A percentile compares a stretch with the other conserved stretches of the same genome.
These are phyloP conservation scores for Caenorhabditis parvicauda DNA, from an alignment of 2,888 invertebrate species.

Conservation along the genomic window DNA sequence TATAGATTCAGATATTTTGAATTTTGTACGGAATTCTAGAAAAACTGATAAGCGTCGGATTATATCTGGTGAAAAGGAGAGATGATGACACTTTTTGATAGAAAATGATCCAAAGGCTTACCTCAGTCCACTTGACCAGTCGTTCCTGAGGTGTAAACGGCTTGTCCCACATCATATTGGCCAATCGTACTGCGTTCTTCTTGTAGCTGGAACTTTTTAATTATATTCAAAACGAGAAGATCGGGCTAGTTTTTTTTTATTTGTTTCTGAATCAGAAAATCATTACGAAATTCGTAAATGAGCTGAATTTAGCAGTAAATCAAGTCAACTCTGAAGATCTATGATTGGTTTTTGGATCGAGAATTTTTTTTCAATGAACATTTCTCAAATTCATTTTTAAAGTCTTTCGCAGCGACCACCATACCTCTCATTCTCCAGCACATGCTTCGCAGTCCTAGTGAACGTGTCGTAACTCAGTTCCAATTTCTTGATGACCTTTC, in stretches of 20 bases:
- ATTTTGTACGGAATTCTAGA: too few relatives aligned
- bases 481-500: constrained; percentile 39
- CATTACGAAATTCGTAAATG: too few relatives aligned
- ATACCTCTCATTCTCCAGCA: constrained; percentile 29
- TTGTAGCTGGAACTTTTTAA: constrained; percentile 30
- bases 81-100: too few relatives aligned
- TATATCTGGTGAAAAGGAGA: too few relatives aligned
- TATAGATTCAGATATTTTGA: too few relatives aligned
- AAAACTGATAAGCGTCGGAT: too few relatives aligned
- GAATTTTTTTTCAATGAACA: neutral
- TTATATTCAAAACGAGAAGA: neutral
- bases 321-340: too few relatives aligned
- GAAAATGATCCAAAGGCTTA: too few relatives aligned
- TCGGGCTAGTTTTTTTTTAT: neutral
- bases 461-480: constrained; percentile 33
- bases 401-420: neutral
- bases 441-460: constrained; percentile 17
- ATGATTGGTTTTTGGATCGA: too few relatives aligned
- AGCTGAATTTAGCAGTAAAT: too few relatives aligned
- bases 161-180: constrained; percentile 35
- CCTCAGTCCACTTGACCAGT: constrained; percentile 40
- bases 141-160: constrained; percentile 41
- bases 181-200: constrained; percentile 23
- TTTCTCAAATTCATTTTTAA: neutral
- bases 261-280: too few relatives aligned